Conservation (phyloP, 2,797 vertebrate genomes). For the Rhinogobio ventralis region DNA sequence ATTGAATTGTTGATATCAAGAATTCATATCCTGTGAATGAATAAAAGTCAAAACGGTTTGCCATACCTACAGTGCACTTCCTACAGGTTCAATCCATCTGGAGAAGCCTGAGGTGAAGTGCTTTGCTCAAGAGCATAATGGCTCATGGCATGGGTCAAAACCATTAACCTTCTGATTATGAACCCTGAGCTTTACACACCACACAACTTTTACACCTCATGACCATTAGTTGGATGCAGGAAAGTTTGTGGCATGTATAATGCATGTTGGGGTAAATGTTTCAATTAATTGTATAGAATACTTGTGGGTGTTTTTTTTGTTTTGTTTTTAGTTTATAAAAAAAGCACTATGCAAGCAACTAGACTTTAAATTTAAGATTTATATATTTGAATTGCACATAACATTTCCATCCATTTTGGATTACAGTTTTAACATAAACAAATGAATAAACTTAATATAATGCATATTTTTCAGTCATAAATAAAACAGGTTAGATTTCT, state of each 20-base stretch:
- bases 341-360: not conserved
- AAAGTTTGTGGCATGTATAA: not conserved
- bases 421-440: not conserved
- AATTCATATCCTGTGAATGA: too few relatives aligned
- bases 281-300: not conserved
- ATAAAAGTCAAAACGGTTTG: too few relatives aligned
- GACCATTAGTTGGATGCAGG: not conserved
- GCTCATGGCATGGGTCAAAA: not conserved
- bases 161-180: not conserved
- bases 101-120: conserved; percentile 5
- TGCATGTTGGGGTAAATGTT: not conserved
- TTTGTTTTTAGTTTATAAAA: not conserved
- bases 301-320: not conserved
- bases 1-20: too few relatives aligned
- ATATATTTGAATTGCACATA: not conserved
- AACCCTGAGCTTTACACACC: not conserved
- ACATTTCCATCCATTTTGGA: not conserved
- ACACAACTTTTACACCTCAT: not conserved
- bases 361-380: not conserved
- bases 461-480: not conserved
- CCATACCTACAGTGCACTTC: conserved; percentile 5
- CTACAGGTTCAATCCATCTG: not conserved
- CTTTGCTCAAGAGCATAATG: not conserved
- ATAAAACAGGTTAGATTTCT: not conserved
- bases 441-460: not conserved